A percentile compares a stretch with the other conserved stretches of the same genome.
Evolutionary conservation across 2,113 vertebrate species (phyloP).

Genomic region (Urocynchramus pylzowi): DNA sequence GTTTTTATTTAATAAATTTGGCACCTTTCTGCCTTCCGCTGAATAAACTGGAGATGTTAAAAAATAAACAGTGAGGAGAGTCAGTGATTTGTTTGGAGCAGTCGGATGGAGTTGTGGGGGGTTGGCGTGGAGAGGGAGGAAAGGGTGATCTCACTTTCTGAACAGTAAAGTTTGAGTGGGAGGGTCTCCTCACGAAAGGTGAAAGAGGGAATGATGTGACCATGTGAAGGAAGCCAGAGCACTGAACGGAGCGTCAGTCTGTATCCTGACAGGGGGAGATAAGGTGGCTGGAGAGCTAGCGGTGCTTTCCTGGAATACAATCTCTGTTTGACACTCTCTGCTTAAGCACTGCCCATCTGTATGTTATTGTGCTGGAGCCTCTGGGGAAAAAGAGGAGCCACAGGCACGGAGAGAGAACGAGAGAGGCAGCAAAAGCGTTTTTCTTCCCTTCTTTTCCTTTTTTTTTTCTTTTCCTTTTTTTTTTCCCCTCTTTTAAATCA

Average conservation of each 20-base stretch:
- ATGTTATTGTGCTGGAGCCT: constrained; percentile 64
- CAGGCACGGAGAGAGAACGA: constrained; percentile 48
- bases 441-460: not conserved
- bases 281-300: constrained; percentile 60
- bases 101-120: not conserved
- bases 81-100: not conserved
- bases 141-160: constrained; percentile 34
- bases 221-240: constrained; percentile 67
- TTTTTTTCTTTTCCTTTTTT: not conserved
- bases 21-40: constrained; percentile 9
- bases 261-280: constrained; percentile 63
- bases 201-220: constrained; percentile 69
- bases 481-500: not conserved
- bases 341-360: constrained; percentile 62
- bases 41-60: constrained; percentile 1
- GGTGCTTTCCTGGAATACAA: constrained; percentile 55
- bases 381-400: constrained; percentile 62
- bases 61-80: not conserved
- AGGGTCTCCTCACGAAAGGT: constrained; percentile 70
- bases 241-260: constrained; percentile 29
- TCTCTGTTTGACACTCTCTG: constrained; percentile 64
- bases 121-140: not conserved
- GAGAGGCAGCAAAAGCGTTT: constrained; percentile 50
- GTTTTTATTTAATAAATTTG: not conserved
- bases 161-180: constrained; percentile 60